phyloP scores from a whole-genome alignment of 2,797 vertebrate species.

The Petrocephalus schoutedeni region DNA sequence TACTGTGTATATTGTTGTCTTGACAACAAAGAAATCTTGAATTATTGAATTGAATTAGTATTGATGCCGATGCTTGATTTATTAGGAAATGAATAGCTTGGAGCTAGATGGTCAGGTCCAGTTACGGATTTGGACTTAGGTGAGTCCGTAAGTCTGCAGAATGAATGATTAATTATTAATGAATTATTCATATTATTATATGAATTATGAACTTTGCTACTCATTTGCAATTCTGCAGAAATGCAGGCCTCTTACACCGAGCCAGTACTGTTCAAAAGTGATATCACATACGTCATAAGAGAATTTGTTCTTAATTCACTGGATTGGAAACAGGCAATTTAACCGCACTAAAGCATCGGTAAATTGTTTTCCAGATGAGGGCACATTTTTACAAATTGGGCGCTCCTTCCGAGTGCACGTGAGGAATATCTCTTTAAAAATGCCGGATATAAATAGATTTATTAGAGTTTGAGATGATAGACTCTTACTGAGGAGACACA shows the following conservation, averaged over 20 bases:
- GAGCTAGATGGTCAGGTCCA: not conserved
- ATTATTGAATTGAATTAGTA: not conserved
- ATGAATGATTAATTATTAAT: not conserved
- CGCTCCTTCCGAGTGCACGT: conserved; percentile 2
- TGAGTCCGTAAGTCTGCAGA: not conserved
- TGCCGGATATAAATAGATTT: conserved; percentile 10
- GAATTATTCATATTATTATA: no score
- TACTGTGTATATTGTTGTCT: no score
- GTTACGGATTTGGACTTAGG: not conserved
- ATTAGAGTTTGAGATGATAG: conserved; percentile 4
- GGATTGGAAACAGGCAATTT: conserved; percentile 31
- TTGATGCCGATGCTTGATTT: not conserved
- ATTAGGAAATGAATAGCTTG: not conserved
- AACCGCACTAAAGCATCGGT: conserved; percentile 22
- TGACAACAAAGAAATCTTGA: no score
- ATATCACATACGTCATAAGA: conserved; percentile 33
- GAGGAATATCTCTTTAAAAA: not conserved
- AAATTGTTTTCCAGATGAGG: conserved; percentile 24
- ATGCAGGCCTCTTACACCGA: conserved; percentile 23
- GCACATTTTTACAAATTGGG: conserved; percentile 20
- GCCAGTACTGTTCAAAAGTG: conserved; percentile 16
- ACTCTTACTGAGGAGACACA: conserved; percentile 10
- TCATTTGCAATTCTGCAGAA: not conserved
- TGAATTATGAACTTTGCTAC: not conserved
- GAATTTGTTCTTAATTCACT: conserved; percentile 26